Evolutionary conservation across 2,113 vertebrate genomes (phyloP).

Genomic region (Spilogale gracilis): DNA sequence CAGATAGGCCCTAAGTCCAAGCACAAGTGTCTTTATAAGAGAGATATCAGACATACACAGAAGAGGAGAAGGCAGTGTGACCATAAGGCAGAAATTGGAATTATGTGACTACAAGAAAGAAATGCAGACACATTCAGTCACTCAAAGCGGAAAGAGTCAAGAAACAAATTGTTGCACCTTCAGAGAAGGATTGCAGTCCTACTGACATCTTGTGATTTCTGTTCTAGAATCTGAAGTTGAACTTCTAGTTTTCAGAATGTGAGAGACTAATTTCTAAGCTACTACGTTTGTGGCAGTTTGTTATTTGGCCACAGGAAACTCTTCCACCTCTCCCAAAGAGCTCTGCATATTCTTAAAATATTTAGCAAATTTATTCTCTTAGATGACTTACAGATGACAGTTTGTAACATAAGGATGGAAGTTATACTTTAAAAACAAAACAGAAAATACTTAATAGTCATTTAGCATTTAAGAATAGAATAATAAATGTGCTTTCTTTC

Average conservation of each 20-base stretch:
- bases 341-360: neutral
- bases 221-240: neutral
- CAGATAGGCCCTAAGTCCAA: neutral
- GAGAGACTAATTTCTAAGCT: neutral
- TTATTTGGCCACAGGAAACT: neutral
- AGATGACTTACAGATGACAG: neutral
- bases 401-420: neutral
- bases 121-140: neutral
- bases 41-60: neutral
- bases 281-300: neutral
- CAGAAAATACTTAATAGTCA: neutral
- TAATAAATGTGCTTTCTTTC: neutral
- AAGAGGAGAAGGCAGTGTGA: neutral
- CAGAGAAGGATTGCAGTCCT: neutral
- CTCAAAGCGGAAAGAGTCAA: neutral
- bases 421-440: neutral
- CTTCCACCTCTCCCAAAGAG: neutral
- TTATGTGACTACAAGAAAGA: neutral
- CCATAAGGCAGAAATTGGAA: neutral
- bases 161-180: neutral
- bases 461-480: neutral
- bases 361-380: neutral
- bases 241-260: neutral
- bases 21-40: neutral
- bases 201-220: neutral